Evolutionary conservation across 2,113 vertebrate genomes (phyloP).

Genomic region (Ptyas mucosa): DNA sequence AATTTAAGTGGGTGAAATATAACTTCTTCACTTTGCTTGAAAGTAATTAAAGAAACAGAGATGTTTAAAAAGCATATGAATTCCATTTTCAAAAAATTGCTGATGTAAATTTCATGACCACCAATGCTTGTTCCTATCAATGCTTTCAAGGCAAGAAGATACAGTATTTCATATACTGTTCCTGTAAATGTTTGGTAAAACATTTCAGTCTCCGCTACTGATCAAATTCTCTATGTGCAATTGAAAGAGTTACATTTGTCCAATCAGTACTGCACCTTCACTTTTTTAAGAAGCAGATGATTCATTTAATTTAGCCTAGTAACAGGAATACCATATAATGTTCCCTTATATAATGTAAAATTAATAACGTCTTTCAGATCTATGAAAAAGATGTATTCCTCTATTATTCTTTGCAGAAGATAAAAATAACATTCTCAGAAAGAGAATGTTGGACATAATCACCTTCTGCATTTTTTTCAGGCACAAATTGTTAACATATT

Average conservation of each 20-base stretch:
- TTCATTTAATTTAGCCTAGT: not conserved
- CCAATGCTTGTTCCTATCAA: not conserved
- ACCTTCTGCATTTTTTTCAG: not conserved
- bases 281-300: not conserved
- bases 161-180: not conserved
- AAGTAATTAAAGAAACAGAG: not conserved
- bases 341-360: not conserved
- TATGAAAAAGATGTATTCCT: not conserved
- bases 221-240: not conserved
- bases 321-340: not conserved
- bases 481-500: not conserved
- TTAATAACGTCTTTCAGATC: not conserved
- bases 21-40: not conserved
- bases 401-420: not conserved
- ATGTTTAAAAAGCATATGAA: not conserved
- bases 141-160: not conserved
- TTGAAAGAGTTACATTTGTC: not conserved
- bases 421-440: not conserved
- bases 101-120: not conserved
- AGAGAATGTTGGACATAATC: not conserved
- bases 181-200: not conserved
- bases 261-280: not conserved
- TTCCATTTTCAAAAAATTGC: not conserved
- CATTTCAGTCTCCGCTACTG: not conserved
- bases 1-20: not conserved